Conservation (phyloP, 2,113 vertebrate genomes). For the Rallus limicola region DNA sequence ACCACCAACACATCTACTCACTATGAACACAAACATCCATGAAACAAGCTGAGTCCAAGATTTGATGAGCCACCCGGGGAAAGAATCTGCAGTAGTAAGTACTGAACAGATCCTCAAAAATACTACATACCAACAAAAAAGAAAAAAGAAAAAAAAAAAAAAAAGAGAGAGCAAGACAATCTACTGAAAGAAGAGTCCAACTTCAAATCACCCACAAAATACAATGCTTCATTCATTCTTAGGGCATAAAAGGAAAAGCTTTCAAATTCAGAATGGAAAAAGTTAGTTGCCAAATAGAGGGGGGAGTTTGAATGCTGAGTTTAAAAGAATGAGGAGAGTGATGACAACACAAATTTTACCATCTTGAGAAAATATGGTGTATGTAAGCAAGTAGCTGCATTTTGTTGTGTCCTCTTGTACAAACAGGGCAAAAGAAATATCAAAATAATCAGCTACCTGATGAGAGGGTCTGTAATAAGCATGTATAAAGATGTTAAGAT, state of each 20-base stretch:
- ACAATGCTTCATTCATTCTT: neutral
- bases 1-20: neutral
- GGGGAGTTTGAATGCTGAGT: neutral
- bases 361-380: neutral
- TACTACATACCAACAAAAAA: neutral
- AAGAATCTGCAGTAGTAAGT: neutral
- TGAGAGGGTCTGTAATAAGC: fast-evolving
- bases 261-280: neutral
- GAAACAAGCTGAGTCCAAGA: neutral
- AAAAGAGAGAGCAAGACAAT: neutral
- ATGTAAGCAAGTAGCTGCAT: neutral
- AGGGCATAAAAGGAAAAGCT: neutral
- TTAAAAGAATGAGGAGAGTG: neutral
- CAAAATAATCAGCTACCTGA: neutral
- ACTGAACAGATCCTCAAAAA: neutral
- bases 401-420: neutral
- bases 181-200: neutral
- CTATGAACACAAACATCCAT: neutral
- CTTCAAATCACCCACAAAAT: neutral
- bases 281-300: neutral
- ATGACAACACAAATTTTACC: neutral
- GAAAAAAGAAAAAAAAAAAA: too few relatives aligned
- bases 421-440: neutral
- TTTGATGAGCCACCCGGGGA: neutral
- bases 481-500: neutral